Evolutionary conservation across 2,888 invertebrate genomes (phyloP).

Genomic region (Disparrhopalites patrizii): DNA sequence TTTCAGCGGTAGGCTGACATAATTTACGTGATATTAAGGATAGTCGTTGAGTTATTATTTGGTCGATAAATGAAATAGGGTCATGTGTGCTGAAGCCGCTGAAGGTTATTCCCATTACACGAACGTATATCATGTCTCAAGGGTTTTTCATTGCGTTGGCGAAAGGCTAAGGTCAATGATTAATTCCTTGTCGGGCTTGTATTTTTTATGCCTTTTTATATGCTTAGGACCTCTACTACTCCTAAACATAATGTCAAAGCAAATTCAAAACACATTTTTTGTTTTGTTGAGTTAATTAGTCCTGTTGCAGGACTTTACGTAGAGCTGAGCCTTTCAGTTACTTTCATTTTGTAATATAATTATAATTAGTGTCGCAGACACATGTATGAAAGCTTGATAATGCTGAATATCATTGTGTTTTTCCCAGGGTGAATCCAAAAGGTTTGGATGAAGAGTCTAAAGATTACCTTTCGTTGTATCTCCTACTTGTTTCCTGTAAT

Average conservation of each 20-base stretch:
- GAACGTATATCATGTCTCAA: conserved; percentile 5
- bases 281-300: background rate
- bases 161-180: conserved; percentile 10
- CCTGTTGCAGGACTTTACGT: background rate
- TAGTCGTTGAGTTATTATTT: background rate
- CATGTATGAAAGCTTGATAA: background rate
- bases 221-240: no score
- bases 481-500: conserved; percentile 98
- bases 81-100: background rate
- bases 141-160: background rate
- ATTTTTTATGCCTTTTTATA: no score
- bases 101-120: conserved; percentile 2
- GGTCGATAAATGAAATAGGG: background rate
- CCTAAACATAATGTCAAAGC: no score
- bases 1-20: no score
- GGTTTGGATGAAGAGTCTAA: conserved; percentile 99
- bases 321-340: no score
- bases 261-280: no score
- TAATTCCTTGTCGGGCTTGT: conserved; percentile 9
- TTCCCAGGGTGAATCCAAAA: conserved; percentile 98
- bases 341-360: conserved; percentile 18
- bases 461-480: conserved; percentile 98
- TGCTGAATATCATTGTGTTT: conserved; percentile 54
- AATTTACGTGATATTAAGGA: no score
- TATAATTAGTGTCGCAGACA: conserved; percentile 56